Evolutionary conservation across 2,113 vertebrate species (phyloP).

Genomic region (Pleuronectes platessa): DNA sequence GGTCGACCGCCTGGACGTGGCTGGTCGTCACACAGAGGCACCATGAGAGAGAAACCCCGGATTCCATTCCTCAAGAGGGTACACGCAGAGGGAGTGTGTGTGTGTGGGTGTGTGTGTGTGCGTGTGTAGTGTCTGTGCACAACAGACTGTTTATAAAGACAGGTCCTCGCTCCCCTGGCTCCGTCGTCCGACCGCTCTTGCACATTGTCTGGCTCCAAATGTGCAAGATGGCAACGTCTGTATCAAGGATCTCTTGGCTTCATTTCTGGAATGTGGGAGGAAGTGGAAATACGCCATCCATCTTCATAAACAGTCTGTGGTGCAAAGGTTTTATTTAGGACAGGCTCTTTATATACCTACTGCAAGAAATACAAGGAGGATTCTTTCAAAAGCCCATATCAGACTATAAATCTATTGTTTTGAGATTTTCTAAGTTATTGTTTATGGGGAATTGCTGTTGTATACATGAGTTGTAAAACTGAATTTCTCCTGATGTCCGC

Average conservation of each 20-base stretch:
- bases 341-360: too few relatives aligned
- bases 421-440: not conserved
- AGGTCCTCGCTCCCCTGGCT: not conserved
- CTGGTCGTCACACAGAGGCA: not conserved
- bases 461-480: not conserved
- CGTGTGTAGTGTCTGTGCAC: not conserved
- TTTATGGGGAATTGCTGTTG: conserved; percentile 7
- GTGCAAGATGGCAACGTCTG: too few relatives aligned
- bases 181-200: too few relatives aligned
- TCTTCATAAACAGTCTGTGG: too few relatives aligned
- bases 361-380: too few relatives aligned
- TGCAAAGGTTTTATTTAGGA: too few relatives aligned
- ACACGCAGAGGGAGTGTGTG: conserved; percentile 6
- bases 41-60: conserved; percentile 57
- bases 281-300: too few relatives aligned
- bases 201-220: too few relatives aligned
- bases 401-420: not conserved
- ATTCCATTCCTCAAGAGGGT: conserved; percentile 56
- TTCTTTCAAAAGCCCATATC: too few relatives aligned
- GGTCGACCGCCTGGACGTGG: conserved; percentile 1
- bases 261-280: too few relatives aligned
- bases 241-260: too few relatives aligned
- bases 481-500: not conserved
- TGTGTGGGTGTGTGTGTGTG: not conserved
- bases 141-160: not conserved